Conservation (phyloP, 2,797 vertebrate species). For the Micropoecilia bifurca region DNA sequence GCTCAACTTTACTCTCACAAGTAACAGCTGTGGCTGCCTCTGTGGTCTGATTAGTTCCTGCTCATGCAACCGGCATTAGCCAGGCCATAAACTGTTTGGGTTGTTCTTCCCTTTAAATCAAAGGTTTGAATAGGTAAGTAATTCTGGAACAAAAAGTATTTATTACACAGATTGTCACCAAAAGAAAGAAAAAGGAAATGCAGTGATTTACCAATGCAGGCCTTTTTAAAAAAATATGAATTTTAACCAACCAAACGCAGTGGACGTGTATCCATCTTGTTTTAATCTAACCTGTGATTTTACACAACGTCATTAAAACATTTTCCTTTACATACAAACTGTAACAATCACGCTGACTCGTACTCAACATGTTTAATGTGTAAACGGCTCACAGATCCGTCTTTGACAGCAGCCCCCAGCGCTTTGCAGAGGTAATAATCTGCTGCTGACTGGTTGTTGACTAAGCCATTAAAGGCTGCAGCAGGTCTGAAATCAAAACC, state of each 20-base stretch:
- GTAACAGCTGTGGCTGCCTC: neutral
- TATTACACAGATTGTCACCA: neutral
- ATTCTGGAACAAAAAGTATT: neutral
- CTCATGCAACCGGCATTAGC: neutral
- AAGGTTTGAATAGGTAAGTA: neutral
- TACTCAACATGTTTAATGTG: constrained; percentile 40
- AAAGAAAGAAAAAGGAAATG: neutral
- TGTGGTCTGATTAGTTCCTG: neutral
- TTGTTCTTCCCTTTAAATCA: neutral
- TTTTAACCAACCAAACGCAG: neutral
- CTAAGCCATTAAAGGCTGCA: constrained; percentile 74
- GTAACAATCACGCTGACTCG: constrained; percentile 33
- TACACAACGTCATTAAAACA: constrained; percentile 16
- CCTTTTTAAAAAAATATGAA: neutral
- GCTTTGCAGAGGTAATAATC: constrained; percentile 56
- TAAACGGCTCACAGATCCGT: constrained; percentile 30
- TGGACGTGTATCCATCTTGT: neutral
- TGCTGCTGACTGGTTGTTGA: constrained; percentile 70
- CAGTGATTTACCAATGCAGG: neutral
- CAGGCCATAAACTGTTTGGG: neutral
- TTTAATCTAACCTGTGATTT: constrained; percentile 26
- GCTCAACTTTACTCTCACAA: neutral
- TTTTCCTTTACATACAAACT: constrained; percentile 39
- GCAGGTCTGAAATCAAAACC: constrained; percentile 73
- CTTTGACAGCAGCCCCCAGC: constrained; percentile 51